phyloP scores from a whole-genome alignment of 2,113 vertebrate genomes.

The Jaculus jaculus region DNA sequence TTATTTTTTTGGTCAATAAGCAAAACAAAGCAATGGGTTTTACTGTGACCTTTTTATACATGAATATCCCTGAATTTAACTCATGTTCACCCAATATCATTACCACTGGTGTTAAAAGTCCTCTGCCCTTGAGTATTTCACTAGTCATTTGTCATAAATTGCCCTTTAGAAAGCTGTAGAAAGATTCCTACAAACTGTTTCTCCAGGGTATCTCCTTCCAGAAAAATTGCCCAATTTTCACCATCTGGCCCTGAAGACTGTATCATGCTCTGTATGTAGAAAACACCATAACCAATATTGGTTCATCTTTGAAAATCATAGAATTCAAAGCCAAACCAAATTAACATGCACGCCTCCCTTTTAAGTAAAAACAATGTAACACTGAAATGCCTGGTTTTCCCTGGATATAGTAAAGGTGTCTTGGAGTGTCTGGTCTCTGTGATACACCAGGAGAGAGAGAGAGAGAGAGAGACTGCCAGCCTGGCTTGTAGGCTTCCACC shows the following conservation, averaged over 20 bases:
- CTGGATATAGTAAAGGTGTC: not conserved
- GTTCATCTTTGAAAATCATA: not conserved
- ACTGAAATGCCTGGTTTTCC: not conserved
- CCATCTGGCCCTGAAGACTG: not conserved
- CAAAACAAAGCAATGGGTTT: not conserved
- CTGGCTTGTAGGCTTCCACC: not conserved
- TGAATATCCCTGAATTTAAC: not conserved
- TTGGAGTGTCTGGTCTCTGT: not conserved
- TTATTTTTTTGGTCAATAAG: too few species aligned
- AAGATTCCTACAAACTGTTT: not conserved
- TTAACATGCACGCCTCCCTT: not conserved
- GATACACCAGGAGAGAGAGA: not conserved
- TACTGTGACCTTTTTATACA: not conserved
- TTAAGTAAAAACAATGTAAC: constrained; percentile 7
- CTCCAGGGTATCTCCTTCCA: not conserved
- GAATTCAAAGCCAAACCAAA: not conserved
- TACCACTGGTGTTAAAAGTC: not conserved
- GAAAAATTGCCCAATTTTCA: not conserved
- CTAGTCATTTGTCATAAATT: not conserved
- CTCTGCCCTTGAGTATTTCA: not conserved
- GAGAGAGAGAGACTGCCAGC: not conserved
- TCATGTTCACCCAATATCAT: not conserved
- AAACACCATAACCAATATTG: not conserved
- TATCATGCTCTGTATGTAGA: fast-evolving
- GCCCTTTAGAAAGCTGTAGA: not conserved